phyloP scores from a whole-genome alignment of 2,888 invertebrate genomes.

The Cyclophora punctaria region DNA sequence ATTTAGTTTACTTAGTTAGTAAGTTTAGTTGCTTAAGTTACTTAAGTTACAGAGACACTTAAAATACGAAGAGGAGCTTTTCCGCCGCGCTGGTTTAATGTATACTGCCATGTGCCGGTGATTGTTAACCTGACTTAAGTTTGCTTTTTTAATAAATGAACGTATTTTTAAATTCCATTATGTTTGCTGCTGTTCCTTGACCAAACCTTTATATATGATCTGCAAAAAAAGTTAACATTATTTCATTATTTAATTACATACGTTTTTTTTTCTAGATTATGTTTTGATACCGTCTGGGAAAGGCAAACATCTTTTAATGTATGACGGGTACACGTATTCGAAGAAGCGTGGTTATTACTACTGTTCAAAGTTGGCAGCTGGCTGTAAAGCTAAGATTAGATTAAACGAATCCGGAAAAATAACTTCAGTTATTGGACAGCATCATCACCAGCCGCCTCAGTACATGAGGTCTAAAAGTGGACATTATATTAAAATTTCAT shows the following conservation, averaged over 20 bases:
- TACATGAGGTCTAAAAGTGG: neutral
- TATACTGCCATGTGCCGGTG: no score
- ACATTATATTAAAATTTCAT: neutral
- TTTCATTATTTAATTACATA: neutral
- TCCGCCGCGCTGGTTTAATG: no score
- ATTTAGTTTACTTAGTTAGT: neutral
- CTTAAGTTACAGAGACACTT: neutral
- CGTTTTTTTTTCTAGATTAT: constrained; percentile 4
- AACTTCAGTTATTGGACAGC: constrained; percentile 3
- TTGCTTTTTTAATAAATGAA: no score
- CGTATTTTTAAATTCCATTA: no score
- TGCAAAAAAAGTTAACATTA: no score
- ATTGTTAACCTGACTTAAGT: no score
- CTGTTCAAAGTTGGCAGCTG: constrained; percentile 1
- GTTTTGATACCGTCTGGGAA: constrained; percentile 7
- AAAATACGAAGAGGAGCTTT: no score
- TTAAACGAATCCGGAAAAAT: constrained; percentile 25
- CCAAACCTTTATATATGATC: no score
- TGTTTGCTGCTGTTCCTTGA: no score
- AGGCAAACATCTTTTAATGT: constrained; percentile 6
- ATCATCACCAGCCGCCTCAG: neutral
- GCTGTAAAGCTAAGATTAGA: constrained; percentile 35
- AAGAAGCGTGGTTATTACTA: no score
- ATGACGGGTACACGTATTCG: neutral
- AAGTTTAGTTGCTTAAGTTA: neutral